Base-by-base conservation (phyloP, 2,113 vertebrate genomes). In the Entomyzon cyanotis region DNA sequence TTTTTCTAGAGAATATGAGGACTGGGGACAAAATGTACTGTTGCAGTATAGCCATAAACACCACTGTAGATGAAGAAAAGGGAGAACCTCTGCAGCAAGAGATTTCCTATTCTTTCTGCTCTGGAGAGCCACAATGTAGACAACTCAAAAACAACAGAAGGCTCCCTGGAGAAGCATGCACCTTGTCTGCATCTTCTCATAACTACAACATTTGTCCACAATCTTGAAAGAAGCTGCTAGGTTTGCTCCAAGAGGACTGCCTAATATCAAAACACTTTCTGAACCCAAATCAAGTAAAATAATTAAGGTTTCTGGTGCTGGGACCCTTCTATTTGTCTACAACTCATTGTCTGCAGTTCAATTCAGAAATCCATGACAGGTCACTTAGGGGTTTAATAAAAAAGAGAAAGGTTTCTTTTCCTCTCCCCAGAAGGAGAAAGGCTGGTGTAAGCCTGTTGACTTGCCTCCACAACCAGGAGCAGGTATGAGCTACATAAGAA, bases 21-120 rank as follows among this genome's bases (percentile, higher is more conserved):
- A 13, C 0, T 56, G 37, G 9, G 17, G 15, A 3, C 24, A 78
- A 47, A 89, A 84, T 1, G 0, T 17, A 30, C 24, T 47, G 13
- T 12, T 89, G 33, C 35, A 73, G 31, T 28, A 11, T 12, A 90
- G 41, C 49, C 25, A 63, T 47, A 60, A 84, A 37, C 79, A 44
- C 13, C 30, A 37, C 10, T 71, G 44, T 68, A 70, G 58, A 25
- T 20, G 14, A 78, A 12, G 18, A 89, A 82, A 91, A 91, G 18
- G 35, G 41, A 91, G 20, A 82, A 71, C 8, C 7, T 60, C 35
- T 71, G 44, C 21, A 78, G 35, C 27, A 56, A 39, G 12, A 85
- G 33, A 81, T 6, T 75, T 44, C 47, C 9, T 74, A 1, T n/a
- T 55, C 39, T 50, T 94, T 81, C 52, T 84, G 22, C 60, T 75